Base-by-base conservation (phyloP, 2,888 invertebrate species). In the Noctua comes region DNA sequence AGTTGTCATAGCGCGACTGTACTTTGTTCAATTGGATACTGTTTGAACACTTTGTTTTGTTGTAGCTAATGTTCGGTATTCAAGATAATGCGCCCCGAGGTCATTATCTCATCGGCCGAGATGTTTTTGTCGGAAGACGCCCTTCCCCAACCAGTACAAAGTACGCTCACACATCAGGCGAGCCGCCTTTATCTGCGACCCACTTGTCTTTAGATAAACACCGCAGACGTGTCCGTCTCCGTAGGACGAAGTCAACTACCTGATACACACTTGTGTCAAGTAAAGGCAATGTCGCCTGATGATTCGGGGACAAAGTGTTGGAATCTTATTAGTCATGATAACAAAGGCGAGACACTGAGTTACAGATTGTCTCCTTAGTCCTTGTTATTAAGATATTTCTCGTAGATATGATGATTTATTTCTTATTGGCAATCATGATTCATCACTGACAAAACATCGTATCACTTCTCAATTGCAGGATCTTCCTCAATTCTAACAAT, bases 171-270 rank as follows among this genome's bases (percentile, higher is more conserved):
- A 54, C 73, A 74, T 83, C 86, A 85, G 73, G 57, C 86, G 72
- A 68, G 51, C 72, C 46, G 73, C 73, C 54, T 86, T 71, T 85
- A 86, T 86, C 85, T 69, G 27, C 54, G 79, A 73, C 84, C 83
- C 54, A 86, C 72, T 77, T 84, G 73, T 82, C 77, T 74, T 74
- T 36, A 68, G 82, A 83, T 83, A 85, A 76, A 82, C 57, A 54
- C 64, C 43, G 51, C 73, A 66, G 82, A 73, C 24, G 27, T 27
- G 68, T 27, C 21, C 21, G 48, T 46, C 46, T 46, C 46, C 46
- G 68, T 3, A 68, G 10, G 57, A 66, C 57, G 51, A 54, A 73
- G 72, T 76, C 59, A 62, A 62, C 68, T 74, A 68, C 73, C 57
- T 74, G 73, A 85, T 76, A 86, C 48, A 64, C 66, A 71, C 64